A percentile compares a stretch with the other conserved stretches of the same genome.
Evolutionary conservation across 2,113 vertebrate species (phyloP).

Genomic region (Chloropsis cyanopogon): DNA sequence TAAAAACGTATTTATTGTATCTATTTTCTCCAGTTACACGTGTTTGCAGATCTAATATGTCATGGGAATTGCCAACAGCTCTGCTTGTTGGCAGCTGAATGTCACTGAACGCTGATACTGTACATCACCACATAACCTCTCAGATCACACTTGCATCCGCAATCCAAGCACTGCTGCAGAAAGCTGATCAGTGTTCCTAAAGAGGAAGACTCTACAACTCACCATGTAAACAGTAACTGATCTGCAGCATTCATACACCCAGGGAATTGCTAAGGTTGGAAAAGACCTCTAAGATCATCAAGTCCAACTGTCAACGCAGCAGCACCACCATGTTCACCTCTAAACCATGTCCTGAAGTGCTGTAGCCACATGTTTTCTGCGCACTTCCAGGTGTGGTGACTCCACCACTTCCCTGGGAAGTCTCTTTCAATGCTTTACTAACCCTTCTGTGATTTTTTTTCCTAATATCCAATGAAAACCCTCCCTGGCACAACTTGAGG

Average conservation of each 20-base stretch:
- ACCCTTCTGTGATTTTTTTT: neutral
- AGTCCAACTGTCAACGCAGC: neutral
- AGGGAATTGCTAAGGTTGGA: neutral
- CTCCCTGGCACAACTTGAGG: neutral
- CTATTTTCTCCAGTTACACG: neutral
- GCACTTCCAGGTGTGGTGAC: neutral
- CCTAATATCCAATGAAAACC: neutral
- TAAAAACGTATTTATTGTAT: neutral
- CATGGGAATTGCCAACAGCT: neutral
- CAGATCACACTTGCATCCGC: neutral
- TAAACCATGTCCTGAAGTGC: neutral
- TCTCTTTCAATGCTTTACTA: neutral
- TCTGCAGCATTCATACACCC: neutral
- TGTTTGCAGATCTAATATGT: neutral
- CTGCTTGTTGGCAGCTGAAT: neutral
- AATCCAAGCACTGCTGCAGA: neutral
- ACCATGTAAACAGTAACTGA: accelerated
- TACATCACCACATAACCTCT: neutral
- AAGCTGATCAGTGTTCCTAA: neutral
- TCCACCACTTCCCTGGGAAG: neutral
- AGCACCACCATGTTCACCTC: neutral
- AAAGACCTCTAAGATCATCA: neutral
- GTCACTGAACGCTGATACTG: neutral
- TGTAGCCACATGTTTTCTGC: neutral
- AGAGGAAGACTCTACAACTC: neutral